These are phyloP conservation scores for Sitophilus oryzae DNA, from an alignment of 1,140 invertebrate genomes.

Conservation along the genomic window DNA sequence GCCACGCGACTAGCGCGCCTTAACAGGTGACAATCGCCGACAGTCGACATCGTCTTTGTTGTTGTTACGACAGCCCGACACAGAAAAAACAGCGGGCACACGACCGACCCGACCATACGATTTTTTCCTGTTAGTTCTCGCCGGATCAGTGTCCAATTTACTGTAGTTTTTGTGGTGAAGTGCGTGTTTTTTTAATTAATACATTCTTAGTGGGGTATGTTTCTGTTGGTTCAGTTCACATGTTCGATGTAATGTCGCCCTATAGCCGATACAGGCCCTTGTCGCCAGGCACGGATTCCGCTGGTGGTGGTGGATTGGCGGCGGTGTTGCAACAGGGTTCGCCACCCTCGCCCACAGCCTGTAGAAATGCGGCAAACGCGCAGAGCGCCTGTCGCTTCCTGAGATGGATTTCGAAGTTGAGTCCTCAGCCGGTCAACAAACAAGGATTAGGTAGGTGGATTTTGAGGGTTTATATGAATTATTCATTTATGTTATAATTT, in stretches of 20 bases:
- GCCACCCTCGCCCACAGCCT: slow-evolving; percentile 28
- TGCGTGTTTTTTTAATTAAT: no score
- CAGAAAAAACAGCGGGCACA: no score
- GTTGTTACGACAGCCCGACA: no score
- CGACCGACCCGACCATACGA: no score
- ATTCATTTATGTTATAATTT: no score
- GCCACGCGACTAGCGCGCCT: not conserved
- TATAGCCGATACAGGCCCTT: slow-evolving; percentile 43
- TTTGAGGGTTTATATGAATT: no score
- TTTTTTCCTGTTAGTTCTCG: no score
- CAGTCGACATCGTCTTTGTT: no score
- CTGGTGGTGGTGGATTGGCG: slow-evolving; percentile 17
- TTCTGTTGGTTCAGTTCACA: slow-evolving; percentile 6
- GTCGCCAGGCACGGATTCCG: slow-evolving; percentile 35
- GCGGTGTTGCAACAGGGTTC: slow-evolving; percentile 33
- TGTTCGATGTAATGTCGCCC: slow-evolving; percentile 37
- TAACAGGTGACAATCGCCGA: slow-evolving; percentile 20
- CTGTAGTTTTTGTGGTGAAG: no score
- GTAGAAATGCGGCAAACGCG: slow-evolving; percentile 28
- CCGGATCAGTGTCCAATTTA: no score
- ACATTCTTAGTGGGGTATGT: slow-evolving; percentile 3
- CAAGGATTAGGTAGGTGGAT: slow-evolving; percentile 35
- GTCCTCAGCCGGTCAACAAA: slow-evolving; percentile 43
- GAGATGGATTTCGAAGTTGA: slow-evolving; percentile 42
- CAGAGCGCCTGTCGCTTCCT: slow-evolving; percentile 41